Base-by-base conservation (phyloP, 2,888 invertebrate genomes). In the Anarsia innoxiella region DNA sequence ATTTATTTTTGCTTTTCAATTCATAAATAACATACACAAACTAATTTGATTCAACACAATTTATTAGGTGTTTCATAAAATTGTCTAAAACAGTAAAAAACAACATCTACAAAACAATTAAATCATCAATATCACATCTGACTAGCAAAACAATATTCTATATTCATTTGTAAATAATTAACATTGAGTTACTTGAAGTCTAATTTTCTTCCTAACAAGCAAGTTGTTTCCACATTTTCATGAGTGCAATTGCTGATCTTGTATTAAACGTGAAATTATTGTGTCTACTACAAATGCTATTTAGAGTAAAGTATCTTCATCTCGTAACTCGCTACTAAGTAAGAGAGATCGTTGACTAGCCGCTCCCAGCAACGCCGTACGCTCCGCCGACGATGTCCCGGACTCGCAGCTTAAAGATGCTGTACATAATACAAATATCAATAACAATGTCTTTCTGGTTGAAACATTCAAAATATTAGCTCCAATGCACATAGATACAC, bases 281-380 rank as follows among this genome's bases (percentile, higher is more conserved):
- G n/a, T n/a, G n/a, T n/a, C n/a, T n/a, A n/a, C n/a, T n/a, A n/a
- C n/a, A n/a, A n/a, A n/a, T n/a, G n/a, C n/a, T n/a, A 4, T 31
- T 88, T 90, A 94, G 52, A 94, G 92, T 36, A 94, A 86, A 9
- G 94, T 94, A 58, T 94, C 94, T 76, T 94, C 94, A 63, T 95
- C 94, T 56, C 93, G 89, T n/a, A 91, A 86, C 41, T 93, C 94
- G 55, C 92, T 91, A 35, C 90, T 89, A 82, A 93, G 89, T 28
- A 93, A 59, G 1, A 94, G 76, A 0, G 93, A 93, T 49, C 93
- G 91, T 50, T 93, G 93, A 29, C 93, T 93, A 32, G 91, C 88
- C 13, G 93, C 89, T 5, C 90, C 88, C 1, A 89, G 87, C 11
- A 90, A 63, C 0, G 92, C 90, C 0, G 91, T 89, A 41, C 87